Evolutionary conservation across 2,113 vertebrate genomes (phyloP), one percentile per base, ranked within the genome.

Genomic region (Pionites leucogaster): DNA sequence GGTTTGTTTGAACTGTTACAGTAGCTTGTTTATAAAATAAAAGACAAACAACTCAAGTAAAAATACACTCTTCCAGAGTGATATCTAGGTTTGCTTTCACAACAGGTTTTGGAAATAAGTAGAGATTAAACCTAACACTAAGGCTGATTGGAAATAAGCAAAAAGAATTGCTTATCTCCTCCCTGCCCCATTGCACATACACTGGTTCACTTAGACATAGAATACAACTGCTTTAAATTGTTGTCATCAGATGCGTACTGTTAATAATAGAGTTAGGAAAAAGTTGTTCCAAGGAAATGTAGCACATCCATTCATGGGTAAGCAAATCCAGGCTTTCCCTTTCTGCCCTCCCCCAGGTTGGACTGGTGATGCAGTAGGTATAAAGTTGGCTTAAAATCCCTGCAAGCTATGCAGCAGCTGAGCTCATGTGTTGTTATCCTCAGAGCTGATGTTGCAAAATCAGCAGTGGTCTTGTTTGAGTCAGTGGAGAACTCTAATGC

Each of bases 371-470:
- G 20, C 57, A 44, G 44, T 57, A 57, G 86, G 67, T 91, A 20
- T 35, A 39, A 69, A 71, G 27, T 28, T 88, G 82, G 47, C n/a
- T 91, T 77, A 53, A 95, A 88, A 88, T 17, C 72, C 42, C 11
- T 15, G 27, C 0, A 31, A 89, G 64, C 60, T 47, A 31, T 11
- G 3, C 8, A 57, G 53, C 0, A 0, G 28, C 87, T 95, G 88
- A 76, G 74, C 65, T 72, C 1, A 1, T 41, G 35, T 46, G 17
- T 0, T 78, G 60, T 53, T 82, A 33, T 57, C 62, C 74, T 96
- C 74, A 25, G 86, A 92, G 83, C 57, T 92, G 88, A 53, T 68
- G 72, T 31, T 80, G 90, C 77, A 76, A 42, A 79, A 82, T 94
- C 88, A 69, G 47, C 83, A 76, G 52, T 28, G 50, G 12, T 65